Base-by-base conservation (phyloP, 2,113 vertebrate species). In the Antennarius striatus region DNA sequence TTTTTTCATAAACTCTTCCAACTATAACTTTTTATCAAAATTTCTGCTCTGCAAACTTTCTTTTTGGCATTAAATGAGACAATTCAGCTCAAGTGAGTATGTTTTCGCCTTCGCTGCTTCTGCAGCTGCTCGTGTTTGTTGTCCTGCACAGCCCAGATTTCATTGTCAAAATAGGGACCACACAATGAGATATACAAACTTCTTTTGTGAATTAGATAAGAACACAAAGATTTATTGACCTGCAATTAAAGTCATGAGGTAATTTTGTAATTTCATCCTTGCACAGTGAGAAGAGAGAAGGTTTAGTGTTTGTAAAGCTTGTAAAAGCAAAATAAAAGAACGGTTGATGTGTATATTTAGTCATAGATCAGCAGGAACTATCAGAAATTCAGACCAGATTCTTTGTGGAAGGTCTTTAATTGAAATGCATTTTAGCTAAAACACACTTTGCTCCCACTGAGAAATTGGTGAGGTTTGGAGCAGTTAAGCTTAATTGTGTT, bases 401-500 rank as follows among this genome's bases (percentile, higher is more conserved):
- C 56, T 71, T 36, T 46, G 68, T 72, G 54, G 40, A 28, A 29
- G 28, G 9, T 46, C 10, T 71, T 82, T 77, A 48, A 74, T 57
- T 43, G 49, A 79, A 75, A 68, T 60, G 50, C 7, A 48, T 58
- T 72, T 53, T 17, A 69, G 60, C 57, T 54, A 66, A 77, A 17
- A 50, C 68, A 32, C 67, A 68, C 16, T 60, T 61, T 68, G 67
- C 57, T 45, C 51, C 63, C 65, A 58, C 12, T 11, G 58, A 30
- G 60, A 66, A 76, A 77, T 57, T 7, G 59, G n/a, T 43, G 14
- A 47, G 60, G 59, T 50, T 84, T 49, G 43, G 53, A 56, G 68
- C 39, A 59, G 69, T 77, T 80, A 47, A 50, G 74, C 66, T 81
- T 54, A 80, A 84, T 65, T 57, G 49, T 47, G 42, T 50, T 90